Conservation (phyloP, 2,888 invertebrate species). For the Ellobium chinense region DNA sequence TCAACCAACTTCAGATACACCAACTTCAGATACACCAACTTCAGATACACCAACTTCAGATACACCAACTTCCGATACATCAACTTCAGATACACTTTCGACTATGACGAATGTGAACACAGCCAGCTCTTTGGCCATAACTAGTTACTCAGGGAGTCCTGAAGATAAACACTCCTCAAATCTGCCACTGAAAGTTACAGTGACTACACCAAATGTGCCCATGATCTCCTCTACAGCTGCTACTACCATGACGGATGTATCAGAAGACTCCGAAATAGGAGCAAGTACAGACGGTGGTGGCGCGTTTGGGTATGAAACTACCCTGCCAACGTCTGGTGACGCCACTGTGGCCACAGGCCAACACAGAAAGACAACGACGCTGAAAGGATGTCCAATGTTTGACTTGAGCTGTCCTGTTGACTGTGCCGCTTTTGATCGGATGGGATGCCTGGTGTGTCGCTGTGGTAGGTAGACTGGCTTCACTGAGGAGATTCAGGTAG, state of each 20-base stretch:
- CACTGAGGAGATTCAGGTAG: too few species aligned
- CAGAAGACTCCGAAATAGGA: background rate
- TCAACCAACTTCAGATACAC: background rate
- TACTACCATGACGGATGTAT: too few species aligned
- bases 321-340: background rate
- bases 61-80: background rate
- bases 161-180: background rate
- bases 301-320: too few species aligned
- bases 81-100: background rate
- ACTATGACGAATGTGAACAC: background rate
- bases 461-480: background rate
- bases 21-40: background rate
- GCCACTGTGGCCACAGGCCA: background rate
- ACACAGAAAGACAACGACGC: too few species aligned
- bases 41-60: background rate
- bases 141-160: background rate
- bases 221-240: too few species aligned
- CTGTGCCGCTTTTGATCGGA: background rate
- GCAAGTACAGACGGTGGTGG: background rate
- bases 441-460: background rate
- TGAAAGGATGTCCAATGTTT: background rate
- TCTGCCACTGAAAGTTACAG: too few species aligned
- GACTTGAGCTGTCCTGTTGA: background rate
- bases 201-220: too few species aligned
- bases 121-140: background rate